Evolutionary conservation across 30 jellyfish, hydroid and myxozoan genomes (phyloP), one percentile per base, ranked within the genome.

Genomic region (Morbakka virulenta): DNA sequence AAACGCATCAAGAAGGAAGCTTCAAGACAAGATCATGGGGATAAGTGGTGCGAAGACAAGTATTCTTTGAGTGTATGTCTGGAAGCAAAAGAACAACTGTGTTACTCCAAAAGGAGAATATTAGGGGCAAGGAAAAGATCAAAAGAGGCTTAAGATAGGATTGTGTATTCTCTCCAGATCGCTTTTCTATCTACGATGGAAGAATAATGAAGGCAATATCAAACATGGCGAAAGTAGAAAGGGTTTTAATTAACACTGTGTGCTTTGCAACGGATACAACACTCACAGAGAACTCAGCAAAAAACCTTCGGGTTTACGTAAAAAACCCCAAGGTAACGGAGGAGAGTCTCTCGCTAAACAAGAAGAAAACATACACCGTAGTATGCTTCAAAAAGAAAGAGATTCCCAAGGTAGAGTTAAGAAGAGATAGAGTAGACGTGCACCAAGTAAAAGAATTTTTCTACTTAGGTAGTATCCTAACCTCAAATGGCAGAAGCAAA

Each of bases 201-300:
- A 27, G 41, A 63, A 21, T 57, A 57, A n/a, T 63, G 41, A 63
- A 21, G 62, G 28, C 6, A 63, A 63, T 27, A 22, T 41, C 27
- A 22, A 63, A 63, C 41, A n/a, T 63, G 2, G 65, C 23, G 22
- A 69, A 69, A 34, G 26, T 69, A 13, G 81, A 35, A 72, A 31
- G 79, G 79, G 34, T 3, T 23, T n/a, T 28, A 30, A 51, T 73
- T 12, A 73, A 48, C 28, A 73, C 52, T 51, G 12, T 72, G 26
- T 2, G 85, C 65, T 51, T 27, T 73, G 64, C 85, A 21, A 75
- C 52, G 52, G 85, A 73, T 65, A 73, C 63, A 13, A 66, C 85
- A 17, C 23, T 73, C 41, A 52, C 14, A n/a, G 85, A 64, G 26
- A 62, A 73, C 65, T 12, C 85, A 52, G 85, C 23, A 52, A 34